These are phyloP conservation scores for Lacerta bilineata DNA, from an alignment of 2,797 vertebrate species.

Conservation along the genomic window DNA sequence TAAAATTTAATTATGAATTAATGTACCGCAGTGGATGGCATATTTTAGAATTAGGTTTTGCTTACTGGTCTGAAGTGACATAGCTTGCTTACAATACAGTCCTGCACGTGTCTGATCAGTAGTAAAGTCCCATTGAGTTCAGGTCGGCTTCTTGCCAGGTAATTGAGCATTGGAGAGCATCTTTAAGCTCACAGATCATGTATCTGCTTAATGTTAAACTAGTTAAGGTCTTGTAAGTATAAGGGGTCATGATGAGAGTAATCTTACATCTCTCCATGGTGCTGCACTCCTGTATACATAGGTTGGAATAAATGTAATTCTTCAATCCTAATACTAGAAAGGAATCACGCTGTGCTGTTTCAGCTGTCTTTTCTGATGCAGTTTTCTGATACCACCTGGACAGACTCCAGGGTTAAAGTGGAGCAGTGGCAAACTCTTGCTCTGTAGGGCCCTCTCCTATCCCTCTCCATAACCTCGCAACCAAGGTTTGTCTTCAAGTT, in stretches of 20 bases:
- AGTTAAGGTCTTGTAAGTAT: not conserved
- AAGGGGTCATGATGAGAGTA: not conserved
- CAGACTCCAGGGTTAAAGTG: no score
- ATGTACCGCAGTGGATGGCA: slow-evolving; percentile 60
- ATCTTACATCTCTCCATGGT: not conserved
- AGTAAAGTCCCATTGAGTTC: no score
- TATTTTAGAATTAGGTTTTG: slow-evolving; percentile 72
- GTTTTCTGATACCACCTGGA: not conserved
- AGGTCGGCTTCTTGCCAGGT: not conserved
- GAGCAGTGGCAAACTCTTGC: no score
- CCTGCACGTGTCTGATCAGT: not conserved
- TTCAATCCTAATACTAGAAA: slow-evolving; percentile 1
- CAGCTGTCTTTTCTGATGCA: not conserved
- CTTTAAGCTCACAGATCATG: slow-evolving; percentile 69
- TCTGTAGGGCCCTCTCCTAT: no score
- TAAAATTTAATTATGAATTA: slow-evolving; percentile 76
- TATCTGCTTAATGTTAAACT: slow-evolving; percentile 55
- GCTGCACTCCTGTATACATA: not conserved
- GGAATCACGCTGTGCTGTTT: not conserved
- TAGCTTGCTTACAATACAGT: slow-evolving; percentile 38
- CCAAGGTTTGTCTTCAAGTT: no score
- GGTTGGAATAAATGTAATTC: not conserved
- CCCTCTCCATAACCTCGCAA: no score
- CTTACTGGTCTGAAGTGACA: slow-evolving; percentile 65
- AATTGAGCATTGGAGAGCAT: not conserved